A percentile compares a stretch with the other conserved stretches of the same genome.
phyloP scores from a whole-genome alignment of 2,797 vertebrate genomes.

The Epinephelus awoara region DNA sequence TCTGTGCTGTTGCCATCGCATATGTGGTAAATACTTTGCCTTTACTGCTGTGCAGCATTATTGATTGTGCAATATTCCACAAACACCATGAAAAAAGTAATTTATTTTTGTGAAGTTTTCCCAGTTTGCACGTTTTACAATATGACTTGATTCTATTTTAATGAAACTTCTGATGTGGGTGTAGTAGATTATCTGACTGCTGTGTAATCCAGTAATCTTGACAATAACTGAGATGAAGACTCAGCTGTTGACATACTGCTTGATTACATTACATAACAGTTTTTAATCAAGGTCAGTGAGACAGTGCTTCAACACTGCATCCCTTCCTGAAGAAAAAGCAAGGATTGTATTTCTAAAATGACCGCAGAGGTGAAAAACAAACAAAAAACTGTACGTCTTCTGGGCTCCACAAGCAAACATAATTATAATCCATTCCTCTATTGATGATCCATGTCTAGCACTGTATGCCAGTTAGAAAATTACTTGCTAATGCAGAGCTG shows the following conservation, averaged over 20 bases:
- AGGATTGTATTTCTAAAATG: conserved; percentile 1
- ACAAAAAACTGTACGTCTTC: not conserved
- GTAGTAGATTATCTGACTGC: conserved; percentile 1
- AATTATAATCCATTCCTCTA: conserved; percentile 19
- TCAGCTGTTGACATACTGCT: not conserved
- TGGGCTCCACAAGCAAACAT: conserved; percentile 23
- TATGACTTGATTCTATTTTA: conserved; percentile 29
- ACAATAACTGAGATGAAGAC: conserved; percentile 24
- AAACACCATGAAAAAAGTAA: conserved; percentile 13
- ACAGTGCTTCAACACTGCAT: not conserved
- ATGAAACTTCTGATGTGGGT: conserved; percentile 18
- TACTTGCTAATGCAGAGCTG: conserved; percentile 43
- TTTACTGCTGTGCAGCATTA: conserved; percentile 20
- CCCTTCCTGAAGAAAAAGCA: not conserved
- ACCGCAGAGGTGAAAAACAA: not conserved
- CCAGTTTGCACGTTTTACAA: conserved; percentile 13
- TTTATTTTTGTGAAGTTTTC: conserved; percentile 9
- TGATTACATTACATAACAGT: conserved; percentile 7
- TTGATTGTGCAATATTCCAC: conserved; percentile 14
- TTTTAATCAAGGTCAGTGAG: not conserved
- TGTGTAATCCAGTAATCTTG: conserved; percentile 17
- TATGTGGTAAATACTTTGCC: not conserved
- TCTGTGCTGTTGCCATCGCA: not conserved
- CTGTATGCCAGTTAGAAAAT: conserved; percentile 36
- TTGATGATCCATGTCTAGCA: conserved; percentile 15